These are phyloP conservation scores for Phlogophora meticulosa DNA, from an alignment of 2,888 invertebrate species.

Conservation along the genomic window DNA sequence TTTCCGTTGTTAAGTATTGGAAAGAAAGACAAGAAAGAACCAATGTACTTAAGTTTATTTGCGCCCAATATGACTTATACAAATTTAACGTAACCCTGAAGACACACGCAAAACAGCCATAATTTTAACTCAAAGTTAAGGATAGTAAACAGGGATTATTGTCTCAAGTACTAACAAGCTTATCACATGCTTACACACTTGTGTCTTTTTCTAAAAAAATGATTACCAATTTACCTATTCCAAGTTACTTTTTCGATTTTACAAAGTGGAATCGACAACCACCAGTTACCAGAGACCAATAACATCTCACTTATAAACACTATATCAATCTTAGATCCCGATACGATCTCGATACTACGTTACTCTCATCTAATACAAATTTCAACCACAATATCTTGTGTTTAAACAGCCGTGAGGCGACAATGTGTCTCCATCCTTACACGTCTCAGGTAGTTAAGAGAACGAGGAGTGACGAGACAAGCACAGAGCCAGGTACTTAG, in stretches of 20 bases:
- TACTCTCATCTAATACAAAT: conserved; percentile 1
- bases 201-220: no score
- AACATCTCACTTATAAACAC: background rate
- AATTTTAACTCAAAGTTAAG: no score
- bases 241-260: no score
- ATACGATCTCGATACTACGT: background rate
- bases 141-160: background rate
- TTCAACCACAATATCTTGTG: background rate
- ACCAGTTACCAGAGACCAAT: background rate
- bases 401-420: background rate
- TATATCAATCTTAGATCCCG: background rate
- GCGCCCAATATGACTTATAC: no score
- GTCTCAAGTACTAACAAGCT: background rate
- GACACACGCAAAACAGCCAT: no score
- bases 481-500: conserved; percentile 10
- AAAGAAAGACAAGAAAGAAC: no score
- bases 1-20: no score
- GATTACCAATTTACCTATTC: no score
- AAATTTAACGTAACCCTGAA: no score
- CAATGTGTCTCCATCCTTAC: conserved; percentile 26
- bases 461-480: conserved; percentile 49
- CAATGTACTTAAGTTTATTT: no score
- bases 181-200: no score
- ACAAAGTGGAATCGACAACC: no score
- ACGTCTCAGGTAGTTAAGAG: conserved; percentile 27